Evolutionary conservation across 2,113 vertebrate species (phyloP).

Genomic region (Rhinolophus sinicus): DNA sequence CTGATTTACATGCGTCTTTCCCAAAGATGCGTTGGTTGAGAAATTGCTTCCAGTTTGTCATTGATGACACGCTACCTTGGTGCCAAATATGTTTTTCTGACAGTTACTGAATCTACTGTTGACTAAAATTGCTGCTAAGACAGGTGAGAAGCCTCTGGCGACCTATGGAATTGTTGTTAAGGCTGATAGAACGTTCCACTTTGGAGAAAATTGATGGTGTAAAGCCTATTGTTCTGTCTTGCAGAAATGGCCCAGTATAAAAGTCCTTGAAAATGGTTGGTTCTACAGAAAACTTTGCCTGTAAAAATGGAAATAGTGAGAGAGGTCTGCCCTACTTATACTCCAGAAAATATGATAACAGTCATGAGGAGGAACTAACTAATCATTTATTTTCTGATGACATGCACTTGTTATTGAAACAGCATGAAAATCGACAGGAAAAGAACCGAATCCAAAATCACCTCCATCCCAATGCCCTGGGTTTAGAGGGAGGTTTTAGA

Average conservation of each 20-base stretch:
- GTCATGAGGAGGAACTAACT: neutral
- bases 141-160: constrained; percentile 25
- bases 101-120: constrained; percentile 52
- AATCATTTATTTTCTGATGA: neutral
- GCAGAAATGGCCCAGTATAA: neutral
- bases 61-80: neutral
- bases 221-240: neutral
- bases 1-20: neutral
- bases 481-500: neutral
- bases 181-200: constrained; percentile 37
- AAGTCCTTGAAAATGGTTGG: neutral
- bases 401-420: neutral
- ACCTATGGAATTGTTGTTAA: constrained; percentile 62
- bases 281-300: constrained; percentile 13
- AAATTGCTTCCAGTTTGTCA: neutral
- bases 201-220: neutral
- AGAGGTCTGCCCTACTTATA: neutral
- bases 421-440: neutral
- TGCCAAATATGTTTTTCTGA: constrained; percentile 48
- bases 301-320: neutral
- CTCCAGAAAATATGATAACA: neutral
- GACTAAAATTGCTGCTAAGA: constrained; percentile 17
- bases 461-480: neutral
- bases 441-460: neutral
- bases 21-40: neutral